Evolutionary conservation across 2,888 invertebrate genomes (phyloP), one percentile per base, ranked within the genome.

Genomic region (Cinara cedri): DNA sequence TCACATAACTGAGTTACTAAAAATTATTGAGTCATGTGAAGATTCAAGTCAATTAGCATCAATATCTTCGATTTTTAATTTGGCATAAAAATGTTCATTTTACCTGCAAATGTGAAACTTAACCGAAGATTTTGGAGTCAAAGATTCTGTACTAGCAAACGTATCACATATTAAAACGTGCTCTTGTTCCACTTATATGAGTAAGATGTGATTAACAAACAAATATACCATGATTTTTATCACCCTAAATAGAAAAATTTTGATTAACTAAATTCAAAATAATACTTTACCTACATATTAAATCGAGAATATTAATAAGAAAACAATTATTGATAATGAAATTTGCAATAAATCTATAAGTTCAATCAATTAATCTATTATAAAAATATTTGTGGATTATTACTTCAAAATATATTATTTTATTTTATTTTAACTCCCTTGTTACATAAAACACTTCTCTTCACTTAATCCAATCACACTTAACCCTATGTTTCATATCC

Each of bases 191-290:
- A 83, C 93, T 93, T 82, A 95, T 85, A 8, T 92, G 86, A 60
- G 91, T 89, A 81, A 97, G 89, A 86, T 98, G 97, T 0, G 92
- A 90, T 84, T 93, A 93, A 54, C 97, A 90, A 3, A 98, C 96
- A 88, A 99, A 99, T 86, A 97, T 93, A 13, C 99, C 98, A 88
- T 91, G 91, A 86, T 96, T 96, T 70, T 96, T 96, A 51, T 92
- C 90, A 85, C 98, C 98, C 92, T 93, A 87, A 16, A 6, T 34
- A 34, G 6, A 3, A 34, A 34, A 34, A 34, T 34, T 34, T 34
- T 4, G 34, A 34, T 34, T 6, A 34, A 34, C 34, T 34, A 34
- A 34, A 6, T 34, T 34, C 3, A 34, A 34, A 34, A 34, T 34
- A 34, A 4, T 34, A 34, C 3, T 4, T 34, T 34, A 34, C 3